A percentile compares a stretch with the other conserved stretches of the same genome.
These are phyloP conservation scores for Caenorhabditis remanei DNA, from an alignment of 1,140 invertebrate genomes.

Conservation along the genomic window DNA sequence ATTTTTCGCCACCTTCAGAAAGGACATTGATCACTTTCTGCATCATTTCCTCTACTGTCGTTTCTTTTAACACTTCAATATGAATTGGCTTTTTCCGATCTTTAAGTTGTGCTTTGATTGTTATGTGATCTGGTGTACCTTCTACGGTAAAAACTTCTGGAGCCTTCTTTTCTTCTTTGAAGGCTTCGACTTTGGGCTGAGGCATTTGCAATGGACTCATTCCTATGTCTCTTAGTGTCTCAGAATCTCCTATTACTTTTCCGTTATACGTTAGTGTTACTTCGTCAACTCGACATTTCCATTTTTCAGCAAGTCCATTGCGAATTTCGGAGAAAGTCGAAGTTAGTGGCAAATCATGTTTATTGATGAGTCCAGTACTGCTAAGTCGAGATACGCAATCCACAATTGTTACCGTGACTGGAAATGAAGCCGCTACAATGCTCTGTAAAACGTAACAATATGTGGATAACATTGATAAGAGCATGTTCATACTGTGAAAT, in stretches of 20 bases:
- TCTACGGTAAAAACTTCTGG: neutral
- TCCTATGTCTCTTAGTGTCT: neutral
- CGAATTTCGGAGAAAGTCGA: slow-evolving; percentile 14
- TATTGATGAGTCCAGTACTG: neutral
- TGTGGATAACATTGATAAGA: neutral
- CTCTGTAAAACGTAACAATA: neutral
- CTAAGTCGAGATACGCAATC: neutral
- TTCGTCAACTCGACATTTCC: neutral
- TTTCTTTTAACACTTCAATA: neutral
- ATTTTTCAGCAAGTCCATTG: neutral
- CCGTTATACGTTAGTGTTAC: neutral
- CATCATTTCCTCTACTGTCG: neutral
- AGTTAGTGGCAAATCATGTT: neutral
- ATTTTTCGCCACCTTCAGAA: neutral
- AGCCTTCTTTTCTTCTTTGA: neutral
- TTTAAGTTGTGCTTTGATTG: neutral
- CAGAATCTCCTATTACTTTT: neutral
- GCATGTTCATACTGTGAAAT: too few species aligned
- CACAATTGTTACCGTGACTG: neutral
- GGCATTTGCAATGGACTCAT: neutral
- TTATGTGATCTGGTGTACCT: neutral
- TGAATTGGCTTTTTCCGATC: slow-evolving; percentile 1
- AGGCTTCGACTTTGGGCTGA: neutral
- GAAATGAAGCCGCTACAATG: neutral
- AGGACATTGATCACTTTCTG: neutral